phyloP scores from a whole-genome alignment of 2,888 invertebrate genomes.

The Muscina levida region DNA sequence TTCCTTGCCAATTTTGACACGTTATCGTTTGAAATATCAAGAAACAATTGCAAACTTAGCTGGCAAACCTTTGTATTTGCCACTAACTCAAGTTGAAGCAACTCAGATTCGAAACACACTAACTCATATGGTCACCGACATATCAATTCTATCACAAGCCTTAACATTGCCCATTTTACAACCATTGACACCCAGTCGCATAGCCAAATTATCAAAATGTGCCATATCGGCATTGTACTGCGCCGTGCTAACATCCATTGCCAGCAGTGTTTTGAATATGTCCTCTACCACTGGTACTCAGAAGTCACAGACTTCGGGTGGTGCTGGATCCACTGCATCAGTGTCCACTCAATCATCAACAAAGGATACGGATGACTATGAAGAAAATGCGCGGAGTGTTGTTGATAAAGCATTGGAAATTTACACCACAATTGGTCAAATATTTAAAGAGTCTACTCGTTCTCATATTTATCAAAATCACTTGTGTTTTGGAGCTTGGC shows the following conservation, averaged over 20 bases:
- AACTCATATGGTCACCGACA: conserved; percentile 90
- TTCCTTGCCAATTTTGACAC: conserved; percentile 84
- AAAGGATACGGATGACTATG: conserved; percentile 87
- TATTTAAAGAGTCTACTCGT: conserved; percentile 91
- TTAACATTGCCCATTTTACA: conserved; percentile 92
- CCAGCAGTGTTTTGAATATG: conserved; percentile 83
- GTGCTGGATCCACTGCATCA: conserved; percentile 61
- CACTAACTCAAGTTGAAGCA: conserved; percentile 87
- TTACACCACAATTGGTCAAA: conserved; percentile 89
- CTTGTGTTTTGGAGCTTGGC: conserved; percentile 92
- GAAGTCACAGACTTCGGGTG: conserved; percentile 77
- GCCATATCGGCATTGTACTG: conserved; percentile 92
- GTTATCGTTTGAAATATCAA: conserved; percentile 82
- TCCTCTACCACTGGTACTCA: conserved; percentile 82
- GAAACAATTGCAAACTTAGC: conserved; percentile 78
- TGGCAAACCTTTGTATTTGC: conserved; percentile 85
- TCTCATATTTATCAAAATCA: conserved; percentile 94
- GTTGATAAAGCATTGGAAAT: conserved; percentile 94
- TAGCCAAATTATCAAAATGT: conserved; percentile 89
- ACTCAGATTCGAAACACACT: conserved; percentile 86
- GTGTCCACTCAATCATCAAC: conserved; percentile 59
- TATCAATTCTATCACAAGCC: conserved; percentile 89
- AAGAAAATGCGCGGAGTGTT: conserved; percentile 89
- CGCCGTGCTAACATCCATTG: conserved; percentile 86
- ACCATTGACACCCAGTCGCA: conserved; percentile 91